Evolutionary conservation across 2,888 invertebrate species (phyloP), one percentile per base, ranked within the genome.

Genomic region (Crossocerus cetratus): DNA sequence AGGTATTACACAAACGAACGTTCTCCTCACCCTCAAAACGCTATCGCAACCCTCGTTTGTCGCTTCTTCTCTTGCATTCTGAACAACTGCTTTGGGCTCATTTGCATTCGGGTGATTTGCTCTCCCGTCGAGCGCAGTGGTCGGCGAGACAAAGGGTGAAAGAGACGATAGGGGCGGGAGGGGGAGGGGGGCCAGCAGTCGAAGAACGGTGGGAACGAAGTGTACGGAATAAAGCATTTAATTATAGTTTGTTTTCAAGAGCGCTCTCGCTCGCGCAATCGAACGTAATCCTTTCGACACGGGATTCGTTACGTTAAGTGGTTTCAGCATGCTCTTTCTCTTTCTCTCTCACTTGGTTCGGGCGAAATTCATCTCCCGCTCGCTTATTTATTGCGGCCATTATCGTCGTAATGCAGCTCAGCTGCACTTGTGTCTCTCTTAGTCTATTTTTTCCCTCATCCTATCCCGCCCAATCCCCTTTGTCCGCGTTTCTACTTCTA

Each of bases 151-250:
- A 49, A 49, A 49, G 49, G 49, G 16, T 16, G 16, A 45, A 14
- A 45, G 49, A 13, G 43, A 43, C 5, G 5, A 43, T 13, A 43
- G 43, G 5, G 43, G 43, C 13, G 13, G 43, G 59, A n/a, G 43
- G 43, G 42, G 21, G 44, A 5, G 55, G 8, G 22, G 23, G 68
- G 8, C 56, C 32, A 16, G 56, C 21, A 61, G 14, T 54, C 55
- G 53, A 14, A 32, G 32, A 56, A 53, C 32, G 16, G 23, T 42
- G 3, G 57, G 21, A 16, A 8, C 22, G 57, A 65, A 72, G 72
- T 65, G 68, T 74, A 71, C 71, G 67, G 77, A 77, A 78, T 77
- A 77, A 78, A 77, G 74, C 78, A 74, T 77, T 78, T 78, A 78
- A 78, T 78, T 78, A 77, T 77, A 77, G 69, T 74, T 32, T 32